Conservation (phyloP, 2,888 invertebrate genomes). For the Nomada lathburiana region DNA sequence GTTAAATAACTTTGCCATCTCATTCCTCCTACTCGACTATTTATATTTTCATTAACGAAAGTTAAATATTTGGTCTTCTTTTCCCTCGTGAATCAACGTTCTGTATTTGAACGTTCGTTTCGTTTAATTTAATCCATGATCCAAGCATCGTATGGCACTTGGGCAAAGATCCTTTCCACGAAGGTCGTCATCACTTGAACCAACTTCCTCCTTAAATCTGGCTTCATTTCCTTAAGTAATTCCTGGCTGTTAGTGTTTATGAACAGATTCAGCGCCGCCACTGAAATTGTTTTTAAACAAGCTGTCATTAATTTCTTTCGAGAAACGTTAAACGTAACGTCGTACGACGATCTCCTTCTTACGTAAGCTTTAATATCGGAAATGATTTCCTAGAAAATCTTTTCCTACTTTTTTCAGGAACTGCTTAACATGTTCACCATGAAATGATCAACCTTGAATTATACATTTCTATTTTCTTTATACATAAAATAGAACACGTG, state of each 20-base stretch:
- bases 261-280: conserved; percentile 93
- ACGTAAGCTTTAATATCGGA: no score
- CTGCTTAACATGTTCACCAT: no score
- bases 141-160: conserved; percentile 93
- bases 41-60: not conserved
- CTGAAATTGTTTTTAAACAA: conserved; percentile 84
- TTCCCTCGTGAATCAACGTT: no score
- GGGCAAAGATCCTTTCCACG: conserved; percentile 90
- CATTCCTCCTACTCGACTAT: no score
- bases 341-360: no score
- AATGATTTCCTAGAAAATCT: no score
- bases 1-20: no score
- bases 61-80: not conserved
- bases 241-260: conserved; percentile 95
- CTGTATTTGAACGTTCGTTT: not conserved
- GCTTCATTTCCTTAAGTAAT: conserved; percentile 94
- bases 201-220: conserved; percentile 91
- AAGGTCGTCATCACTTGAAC: conserved; percentile 91
- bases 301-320: not conserved
- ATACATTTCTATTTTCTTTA: no score
- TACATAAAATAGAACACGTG: no score
- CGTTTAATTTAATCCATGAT: conserved; percentile 84
- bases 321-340: not conserved
- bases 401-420: no score
- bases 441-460: no score